phyloP scores from a whole-genome alignment of 2,888 invertebrate species.

The Drosophila pseudotalamancana region DNA sequence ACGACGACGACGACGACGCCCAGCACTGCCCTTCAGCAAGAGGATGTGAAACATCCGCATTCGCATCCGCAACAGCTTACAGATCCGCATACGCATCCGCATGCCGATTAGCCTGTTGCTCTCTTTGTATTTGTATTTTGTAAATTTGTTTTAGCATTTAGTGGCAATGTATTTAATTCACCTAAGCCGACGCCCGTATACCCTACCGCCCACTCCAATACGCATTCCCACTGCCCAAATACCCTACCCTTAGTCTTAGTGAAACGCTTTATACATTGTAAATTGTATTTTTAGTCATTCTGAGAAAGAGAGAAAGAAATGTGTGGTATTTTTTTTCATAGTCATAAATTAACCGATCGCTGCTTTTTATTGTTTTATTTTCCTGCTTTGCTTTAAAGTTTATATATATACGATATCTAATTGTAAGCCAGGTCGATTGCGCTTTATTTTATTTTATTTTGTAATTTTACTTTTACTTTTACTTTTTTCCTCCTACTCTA shows the following conservation, averaged over 20 bases:
- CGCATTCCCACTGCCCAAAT: conserved; percentile 3
- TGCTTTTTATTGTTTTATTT: conserved; percentile 49
- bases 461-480: conserved; percentile 3
- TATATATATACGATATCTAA: conserved; percentile 30
- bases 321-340: conserved; percentile 31
- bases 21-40: conserved; percentile 35
- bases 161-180: conserved; percentile 61
- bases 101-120: conserved; percentile 66
- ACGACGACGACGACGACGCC: conserved; percentile 18
- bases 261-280: conserved; percentile 75
- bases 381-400: conserved; percentile 59
- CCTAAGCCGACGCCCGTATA: conserved; percentile 21
- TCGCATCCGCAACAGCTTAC: background rate
- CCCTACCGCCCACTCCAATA: background rate
- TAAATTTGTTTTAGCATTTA: conserved; percentile 58
- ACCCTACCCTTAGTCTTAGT: conserved; percentile 55
- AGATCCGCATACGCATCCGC: conserved; percentile 49
- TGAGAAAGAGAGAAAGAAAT: conserved; percentile 5
- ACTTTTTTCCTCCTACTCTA: conserved; percentile 45
- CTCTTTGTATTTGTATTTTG: conserved; percentile 34
- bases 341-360: conserved; percentile 66
- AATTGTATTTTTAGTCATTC: conserved; percentile 71
- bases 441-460: conserved; percentile 14
- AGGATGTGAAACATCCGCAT: background rate
- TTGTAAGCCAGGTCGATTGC: conserved; percentile 50